phyloP scores from a whole-genome alignment of 2,888 invertebrate species.

The Dicranocentrus wangi region DNA sequence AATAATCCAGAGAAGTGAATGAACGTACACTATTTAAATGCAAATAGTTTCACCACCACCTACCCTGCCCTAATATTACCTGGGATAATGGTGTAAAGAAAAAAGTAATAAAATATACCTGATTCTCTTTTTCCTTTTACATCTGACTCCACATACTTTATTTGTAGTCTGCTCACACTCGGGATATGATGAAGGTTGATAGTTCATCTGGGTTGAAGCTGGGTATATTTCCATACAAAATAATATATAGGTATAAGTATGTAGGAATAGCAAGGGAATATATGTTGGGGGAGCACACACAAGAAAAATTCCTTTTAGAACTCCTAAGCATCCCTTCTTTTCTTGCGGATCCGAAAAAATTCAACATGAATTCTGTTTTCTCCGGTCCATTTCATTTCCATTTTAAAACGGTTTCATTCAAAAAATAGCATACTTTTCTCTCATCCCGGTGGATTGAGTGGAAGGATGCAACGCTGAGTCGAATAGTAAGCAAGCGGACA shows the following conservation, averaged over 20 bases:
- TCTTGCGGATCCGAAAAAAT: conserved; percentile 13
- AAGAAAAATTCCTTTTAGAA: neutral
- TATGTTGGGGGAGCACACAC: no score
- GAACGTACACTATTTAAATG: conserved; percentile 46
- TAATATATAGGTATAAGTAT: no score
- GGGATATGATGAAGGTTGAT: neutral
- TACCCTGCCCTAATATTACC: neutral
- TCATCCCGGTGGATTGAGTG: no score
- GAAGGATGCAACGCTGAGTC: neutral
- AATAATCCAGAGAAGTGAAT: conserved; percentile 22
- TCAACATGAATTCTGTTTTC: conserved; percentile 36
- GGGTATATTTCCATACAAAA: neutral
- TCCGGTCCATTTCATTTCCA: conserved; percentile 54
- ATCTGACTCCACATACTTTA: neutral
- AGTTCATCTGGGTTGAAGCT: neutral
- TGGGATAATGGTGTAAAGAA: neutral
- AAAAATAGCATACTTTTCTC: conserved; percentile 11
- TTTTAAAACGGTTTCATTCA: conserved; percentile 55
- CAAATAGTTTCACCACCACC: conserved; percentile 23
- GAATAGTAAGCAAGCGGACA: conserved; percentile 58
- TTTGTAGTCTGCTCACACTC: conserved; percentile 18
- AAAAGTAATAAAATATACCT: no score
- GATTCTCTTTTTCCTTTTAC: neutral
- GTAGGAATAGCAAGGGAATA: no score
- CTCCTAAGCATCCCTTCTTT: neutral